Evolutionary conservation across 2,113 vertebrate species (phyloP).

Genomic region (Tachysurus vachellii): DNA sequence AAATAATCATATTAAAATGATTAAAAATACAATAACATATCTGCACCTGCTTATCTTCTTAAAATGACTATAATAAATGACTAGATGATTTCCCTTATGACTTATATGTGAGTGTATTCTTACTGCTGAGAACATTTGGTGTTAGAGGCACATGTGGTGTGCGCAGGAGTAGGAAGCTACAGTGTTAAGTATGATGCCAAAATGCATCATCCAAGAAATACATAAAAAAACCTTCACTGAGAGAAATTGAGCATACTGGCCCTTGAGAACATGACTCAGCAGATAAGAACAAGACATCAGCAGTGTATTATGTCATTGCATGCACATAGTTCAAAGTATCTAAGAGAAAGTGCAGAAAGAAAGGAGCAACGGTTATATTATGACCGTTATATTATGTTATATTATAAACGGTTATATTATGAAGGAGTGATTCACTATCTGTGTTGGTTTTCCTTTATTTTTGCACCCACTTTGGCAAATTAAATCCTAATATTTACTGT

Average conservation of each 20-base stretch:
- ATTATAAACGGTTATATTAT: background rate
- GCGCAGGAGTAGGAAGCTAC: conserved; percentile 53
- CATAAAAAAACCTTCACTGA: conserved; percentile 56
- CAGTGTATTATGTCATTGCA: background rate
- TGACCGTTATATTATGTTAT: background rate
- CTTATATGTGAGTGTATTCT: conserved; percentile 8
- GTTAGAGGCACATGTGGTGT: conserved; percentile 53
- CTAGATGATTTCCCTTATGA: background rate
- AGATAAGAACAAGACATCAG: background rate
- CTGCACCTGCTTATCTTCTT: background rate
- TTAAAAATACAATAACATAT: background rate
- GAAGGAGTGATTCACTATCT: background rate
- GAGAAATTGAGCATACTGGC: conserved; percentile 55
- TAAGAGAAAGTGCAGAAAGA: background rate
- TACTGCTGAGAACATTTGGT: conserved; percentile 53
- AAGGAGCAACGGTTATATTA: background rate
- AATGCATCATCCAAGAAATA: conserved; percentile 60
- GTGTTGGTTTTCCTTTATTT: conserved; percentile 51
- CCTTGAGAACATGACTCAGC: conserved; percentile 56
- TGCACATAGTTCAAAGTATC: background rate
- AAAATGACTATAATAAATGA: background rate
- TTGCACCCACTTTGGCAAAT: conserved; percentile 34
- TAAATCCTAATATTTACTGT: conserved; percentile 57
- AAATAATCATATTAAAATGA: background rate
- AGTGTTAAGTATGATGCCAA: conserved; percentile 59